Base-by-base conservation (phyloP, 2,113 vertebrate species). In the Serilophus lunatus region DNA sequence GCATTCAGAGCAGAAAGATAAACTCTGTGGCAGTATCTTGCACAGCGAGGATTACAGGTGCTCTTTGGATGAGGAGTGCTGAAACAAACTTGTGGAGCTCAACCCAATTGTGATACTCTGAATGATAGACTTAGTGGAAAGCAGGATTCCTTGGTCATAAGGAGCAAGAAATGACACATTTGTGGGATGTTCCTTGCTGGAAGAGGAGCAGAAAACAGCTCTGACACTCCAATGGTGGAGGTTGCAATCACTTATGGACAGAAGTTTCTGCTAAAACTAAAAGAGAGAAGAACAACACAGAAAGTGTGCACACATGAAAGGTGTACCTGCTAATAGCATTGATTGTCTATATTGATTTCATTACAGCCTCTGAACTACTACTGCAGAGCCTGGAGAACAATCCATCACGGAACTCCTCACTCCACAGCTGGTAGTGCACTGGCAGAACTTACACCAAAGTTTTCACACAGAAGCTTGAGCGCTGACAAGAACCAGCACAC, bases 51-150 rank as follows among this genome's bases (percentile, higher is more conserved):
- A 31, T 18, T 50, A 22, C 18, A 54, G 36, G 26, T 56, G 13
- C 1, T 6, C 9, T 70, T 70, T 38, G 18, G 10, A 53, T 25
- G 24, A 75, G 5, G 35, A 68, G 7, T 40, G 13, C 4, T 54
- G 11, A 83, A 88, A 80, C 0, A 0, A 89, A 50, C 13, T 28
- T 61, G 2, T 4, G 3, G n/a, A 88, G 5, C 4, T 77, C 68
- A 79, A 69, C 9, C 2, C 10, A 16, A 8, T 15, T 65, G 16
- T 53, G 69, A 31, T 15, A 50, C 26, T 75, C 63, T 82, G 49
- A 71, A 40, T 33, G 31, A 51, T n/a, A 31, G 15, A 65, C 31
- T 47, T 64, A 25, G 10, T 9, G 22, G 23, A 87, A 90, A 57
- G 9, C 11, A 44, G 57, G 29, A 36, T n/a, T 65, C 10, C 26